phyloP scores from a whole-genome alignment of 2,113 vertebrate genomes.

The Leucosticte australis region DNA sequence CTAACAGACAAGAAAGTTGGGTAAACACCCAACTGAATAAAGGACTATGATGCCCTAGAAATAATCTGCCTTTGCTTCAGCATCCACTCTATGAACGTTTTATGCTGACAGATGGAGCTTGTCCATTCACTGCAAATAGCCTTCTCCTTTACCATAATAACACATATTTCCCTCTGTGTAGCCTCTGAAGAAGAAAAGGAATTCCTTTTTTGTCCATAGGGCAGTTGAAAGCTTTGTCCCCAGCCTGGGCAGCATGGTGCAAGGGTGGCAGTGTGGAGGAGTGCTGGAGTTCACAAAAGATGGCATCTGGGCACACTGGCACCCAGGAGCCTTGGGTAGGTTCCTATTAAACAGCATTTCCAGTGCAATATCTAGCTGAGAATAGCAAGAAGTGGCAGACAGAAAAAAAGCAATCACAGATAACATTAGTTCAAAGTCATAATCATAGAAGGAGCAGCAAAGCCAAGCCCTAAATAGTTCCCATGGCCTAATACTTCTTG shows the following conservation, averaged over 20 bases:
- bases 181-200: not conserved
- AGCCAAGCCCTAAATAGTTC: not conserved
- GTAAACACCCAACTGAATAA: not conserved
- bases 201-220: not conserved
- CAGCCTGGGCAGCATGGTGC: not conserved
- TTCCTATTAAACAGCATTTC: not conserved
- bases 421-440: not conserved
- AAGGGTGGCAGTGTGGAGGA: not conserved
- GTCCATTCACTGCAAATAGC: not conserved
- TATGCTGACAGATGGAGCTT: not conserved
- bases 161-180: not conserved
- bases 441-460: not conserved
- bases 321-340: not conserved
- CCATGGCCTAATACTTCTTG: not conserved
- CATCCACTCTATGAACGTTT: fast-evolving
- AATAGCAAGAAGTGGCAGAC: not conserved
- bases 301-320: not conserved
- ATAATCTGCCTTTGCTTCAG: not conserved
- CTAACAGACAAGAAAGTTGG: not conserved
- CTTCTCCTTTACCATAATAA: not conserved
- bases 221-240: not conserved
- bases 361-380: not conserved
- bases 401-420: not conserved
- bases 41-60: not conserved
- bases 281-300: not conserved